phyloP scores from a whole-genome alignment of 2,113 vertebrate species.

The rabbit (Oryctolagus cuniculus) region DNA sequence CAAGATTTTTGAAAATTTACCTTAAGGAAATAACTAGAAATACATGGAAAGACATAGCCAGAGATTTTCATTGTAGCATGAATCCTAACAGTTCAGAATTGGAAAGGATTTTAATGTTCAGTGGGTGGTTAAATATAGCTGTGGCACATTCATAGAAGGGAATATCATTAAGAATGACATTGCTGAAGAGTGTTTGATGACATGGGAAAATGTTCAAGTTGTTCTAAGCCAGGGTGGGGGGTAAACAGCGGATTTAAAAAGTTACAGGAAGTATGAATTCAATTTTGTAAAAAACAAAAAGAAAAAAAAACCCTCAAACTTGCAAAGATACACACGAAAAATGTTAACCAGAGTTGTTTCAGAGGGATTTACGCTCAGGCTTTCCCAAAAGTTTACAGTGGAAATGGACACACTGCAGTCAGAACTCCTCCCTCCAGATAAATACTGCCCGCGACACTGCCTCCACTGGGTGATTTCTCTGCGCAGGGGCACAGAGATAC shows the following conservation, averaged over 20 bases:
- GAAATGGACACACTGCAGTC: neutral
- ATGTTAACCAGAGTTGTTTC: slow-evolving; percentile 22
- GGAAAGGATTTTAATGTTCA: slow-evolving; percentile 23
- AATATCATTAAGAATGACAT: neutral
- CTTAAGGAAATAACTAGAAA: slow-evolving; percentile 45
- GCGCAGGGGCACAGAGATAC: neutral
- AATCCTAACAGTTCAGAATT: slow-evolving; percentile 3
- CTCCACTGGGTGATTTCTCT: neutral
- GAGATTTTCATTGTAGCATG: neutral
- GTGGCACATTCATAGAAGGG: neutral
- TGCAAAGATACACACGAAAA: neutral
- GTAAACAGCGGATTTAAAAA: slow-evolving; percentile 30
- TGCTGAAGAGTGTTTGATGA: neutral
- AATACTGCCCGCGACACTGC: neutral
- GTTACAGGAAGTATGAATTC: neutral
- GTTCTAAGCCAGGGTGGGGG: neutral
- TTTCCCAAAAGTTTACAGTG: neutral
- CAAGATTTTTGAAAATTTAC: slow-evolving; percentile 36
- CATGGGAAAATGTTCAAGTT: neutral
- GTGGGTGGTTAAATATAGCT: neutral
- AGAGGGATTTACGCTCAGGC: slow-evolving; percentile 31
- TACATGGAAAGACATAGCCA: neutral
- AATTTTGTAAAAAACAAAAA: neutral
- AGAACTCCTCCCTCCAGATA: neutral
- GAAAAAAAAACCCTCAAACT: neutral